These are phyloP conservation scores for Ispidina picta DNA, from an alignment of 2,797 vertebrate genomes.

Conservation along the genomic window DNA sequence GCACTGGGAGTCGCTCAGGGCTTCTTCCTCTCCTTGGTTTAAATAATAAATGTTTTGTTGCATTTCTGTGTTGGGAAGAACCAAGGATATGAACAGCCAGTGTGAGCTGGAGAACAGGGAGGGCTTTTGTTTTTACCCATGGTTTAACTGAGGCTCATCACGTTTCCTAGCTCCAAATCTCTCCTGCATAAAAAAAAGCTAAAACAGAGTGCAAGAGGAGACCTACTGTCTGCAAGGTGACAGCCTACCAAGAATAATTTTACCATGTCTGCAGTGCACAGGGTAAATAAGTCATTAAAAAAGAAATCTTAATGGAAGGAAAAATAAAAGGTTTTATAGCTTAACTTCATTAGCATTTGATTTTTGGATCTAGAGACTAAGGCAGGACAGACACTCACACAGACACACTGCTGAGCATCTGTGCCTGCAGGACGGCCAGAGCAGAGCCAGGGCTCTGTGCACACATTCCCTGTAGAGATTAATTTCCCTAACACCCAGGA, in stretches of 20 bases:
- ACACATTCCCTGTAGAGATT: neutral
- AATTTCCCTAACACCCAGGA: fast-evolving
- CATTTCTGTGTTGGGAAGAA: neutral
- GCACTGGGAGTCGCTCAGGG: fast-evolving
- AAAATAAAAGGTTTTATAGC: neutral
- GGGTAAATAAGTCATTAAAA: neutral
- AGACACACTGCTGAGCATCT: neutral
- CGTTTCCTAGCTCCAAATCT: neutral
- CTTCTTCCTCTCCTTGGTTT: neutral
- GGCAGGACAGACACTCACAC: neutral
- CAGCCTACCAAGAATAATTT: neutral
- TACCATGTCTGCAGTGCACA: fast-evolving
- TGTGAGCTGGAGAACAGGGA: neutral
- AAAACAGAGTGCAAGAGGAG: neutral
- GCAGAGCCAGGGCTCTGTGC: neutral
- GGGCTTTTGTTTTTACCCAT: neutral
- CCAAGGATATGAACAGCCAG: neutral
- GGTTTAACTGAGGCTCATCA: neutral
- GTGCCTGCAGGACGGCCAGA: neutral
- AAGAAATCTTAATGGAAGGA: neutral
- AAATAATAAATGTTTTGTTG: neutral
- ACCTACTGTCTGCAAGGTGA: neutral
- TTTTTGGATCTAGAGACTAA: neutral
- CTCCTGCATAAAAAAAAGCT: neutral
- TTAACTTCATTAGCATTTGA: neutral